Evolutionary conservation across 2,113 vertebrate species (phyloP).

Genomic region (Agelaius phoeniceus): DNA sequence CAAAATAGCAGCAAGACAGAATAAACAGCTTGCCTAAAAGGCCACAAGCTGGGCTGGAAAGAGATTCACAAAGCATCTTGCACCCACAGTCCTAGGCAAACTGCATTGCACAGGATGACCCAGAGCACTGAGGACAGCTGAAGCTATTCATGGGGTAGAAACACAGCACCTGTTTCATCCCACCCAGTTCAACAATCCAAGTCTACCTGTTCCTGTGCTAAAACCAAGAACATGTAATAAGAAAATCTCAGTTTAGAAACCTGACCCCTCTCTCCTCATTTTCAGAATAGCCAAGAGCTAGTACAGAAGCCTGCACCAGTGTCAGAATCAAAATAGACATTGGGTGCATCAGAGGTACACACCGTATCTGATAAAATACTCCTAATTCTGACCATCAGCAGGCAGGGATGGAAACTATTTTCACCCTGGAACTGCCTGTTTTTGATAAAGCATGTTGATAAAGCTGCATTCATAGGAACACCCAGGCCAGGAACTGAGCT

Average conservation of each 20-base stretch:
- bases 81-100: not conserved
- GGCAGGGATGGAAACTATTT: not conserved
- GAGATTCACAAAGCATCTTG: not conserved
- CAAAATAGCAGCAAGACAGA: not conserved
- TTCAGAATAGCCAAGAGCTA: not conserved
- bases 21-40: not conserved
- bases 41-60: not conserved
- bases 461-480: not conserved
- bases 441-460: not conserved
- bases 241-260: not conserved
- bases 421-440: not conserved
- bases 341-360: not conserved
- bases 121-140: not conserved
- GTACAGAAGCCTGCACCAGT: not conserved
- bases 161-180: not conserved
- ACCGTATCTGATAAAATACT: not conserved
- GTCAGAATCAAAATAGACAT: not conserved
- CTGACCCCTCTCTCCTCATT: not conserved
- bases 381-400: not conserved
- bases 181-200: not conserved
- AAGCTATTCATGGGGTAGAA: not conserved
- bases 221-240: not conserved
- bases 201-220: not conserved
- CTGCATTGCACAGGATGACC: not conserved
- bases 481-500: not conserved